Evolutionary conservation across 2,113 vertebrate species (phyloP), one percentile per base, ranked within the genome.

Genomic region (Promerops cafer): DNA sequence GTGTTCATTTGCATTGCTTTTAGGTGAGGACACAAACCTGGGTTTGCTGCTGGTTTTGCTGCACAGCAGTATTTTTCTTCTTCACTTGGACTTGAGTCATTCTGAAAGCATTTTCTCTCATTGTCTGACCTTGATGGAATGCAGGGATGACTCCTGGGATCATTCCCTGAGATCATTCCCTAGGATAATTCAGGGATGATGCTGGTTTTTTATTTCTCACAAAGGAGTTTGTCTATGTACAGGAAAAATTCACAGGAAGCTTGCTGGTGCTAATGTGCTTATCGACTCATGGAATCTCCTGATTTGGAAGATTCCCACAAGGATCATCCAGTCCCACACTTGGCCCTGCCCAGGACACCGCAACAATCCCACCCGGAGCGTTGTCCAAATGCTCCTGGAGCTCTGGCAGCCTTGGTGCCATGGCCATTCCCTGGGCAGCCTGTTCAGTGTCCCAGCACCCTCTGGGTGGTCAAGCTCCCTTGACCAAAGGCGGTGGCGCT

Each of bases 201-300:
- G 12, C n/a, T 50, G 31, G 2, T 6, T 42, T 50, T 69, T 18
- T 52, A 14, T 49, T 85, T 61, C 57, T 65, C 28, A 44, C 19
- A 9, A 5, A 66, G 30, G 7, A 52, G 35, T 42, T 44, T 74
- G 19, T 26, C 44, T 10, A 33, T 44, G 16, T 39, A 16, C 14
- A 22, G 24, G 31, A 56, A 52, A 60, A 83, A 9, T 23, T 33
- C 45, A 4, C 0, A 2, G 27, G 35, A 33, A 63, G 33, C 9
- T 52, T 56, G 5, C 6, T 7, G 19, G 16, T 30, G 10, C 27
- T 47, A 4, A 26, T 13, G 16, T 2, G 0, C 9, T 31, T 42
- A 4, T 4, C 10, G 44, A 44, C 20, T n/a, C 16, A 13, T 12
- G 40, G 49, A 27, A 15, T 44, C 17, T 44, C 53, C 53, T 37